These are phyloP conservation scores for Aleadryas rufinucha DNA, from an alignment of 2,113 vertebrate species.

Conservation along the genomic window DNA sequence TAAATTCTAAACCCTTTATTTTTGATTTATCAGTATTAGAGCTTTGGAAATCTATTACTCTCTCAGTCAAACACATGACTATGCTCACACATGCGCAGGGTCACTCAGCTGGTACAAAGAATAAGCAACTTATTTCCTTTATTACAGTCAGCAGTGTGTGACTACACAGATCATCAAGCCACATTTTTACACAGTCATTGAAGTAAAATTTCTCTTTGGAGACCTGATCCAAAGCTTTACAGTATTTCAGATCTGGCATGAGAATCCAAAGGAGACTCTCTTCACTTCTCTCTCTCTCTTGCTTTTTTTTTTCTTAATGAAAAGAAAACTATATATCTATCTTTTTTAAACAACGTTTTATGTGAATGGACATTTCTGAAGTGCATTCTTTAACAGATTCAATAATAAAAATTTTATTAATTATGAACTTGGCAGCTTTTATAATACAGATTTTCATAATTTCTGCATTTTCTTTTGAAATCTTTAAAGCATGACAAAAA, in stretches of 20 bases:
- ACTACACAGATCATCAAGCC: background rate
- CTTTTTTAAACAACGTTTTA: background rate
- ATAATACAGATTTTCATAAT: background rate
- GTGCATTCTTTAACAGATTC: background rate
- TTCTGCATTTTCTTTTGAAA: background rate
- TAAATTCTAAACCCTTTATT: background rate
- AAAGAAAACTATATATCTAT: background rate
- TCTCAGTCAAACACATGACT: background rate
- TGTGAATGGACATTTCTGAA: background rate
- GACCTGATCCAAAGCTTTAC: background rate
- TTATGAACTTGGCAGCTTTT: background rate
- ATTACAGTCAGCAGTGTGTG: background rate
- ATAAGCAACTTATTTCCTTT: background rate
- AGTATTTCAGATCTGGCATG: background rate
- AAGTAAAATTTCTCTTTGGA: background rate
- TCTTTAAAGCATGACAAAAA: background rate
- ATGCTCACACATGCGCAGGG: background rate
- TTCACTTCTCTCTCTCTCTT: rapidly evolving
- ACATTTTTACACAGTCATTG: background rate
- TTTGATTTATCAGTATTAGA: background rate
- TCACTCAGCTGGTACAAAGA: background rate
- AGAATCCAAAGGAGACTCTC: background rate
- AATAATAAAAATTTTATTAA: background rate
- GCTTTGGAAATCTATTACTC: background rate
- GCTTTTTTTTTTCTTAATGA: background rate